phyloP scores from a whole-genome alignment of 2,113 vertebrate species.

The Xenopus laevis region DNA sequence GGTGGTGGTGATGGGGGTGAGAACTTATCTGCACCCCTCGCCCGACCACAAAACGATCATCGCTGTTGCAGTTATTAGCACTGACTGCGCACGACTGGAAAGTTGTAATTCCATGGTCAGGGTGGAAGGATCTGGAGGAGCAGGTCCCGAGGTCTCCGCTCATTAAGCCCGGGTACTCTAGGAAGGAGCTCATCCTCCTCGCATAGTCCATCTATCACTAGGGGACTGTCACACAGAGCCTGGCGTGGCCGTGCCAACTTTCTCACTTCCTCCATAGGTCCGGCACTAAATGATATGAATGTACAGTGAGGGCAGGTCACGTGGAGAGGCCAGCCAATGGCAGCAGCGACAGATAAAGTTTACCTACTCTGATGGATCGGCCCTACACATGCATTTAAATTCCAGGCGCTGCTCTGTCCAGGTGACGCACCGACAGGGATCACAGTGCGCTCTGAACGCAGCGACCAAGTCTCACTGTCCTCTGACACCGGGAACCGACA shows the following conservation, averaged over 20 bases:
- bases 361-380: constrained; percentile 83
- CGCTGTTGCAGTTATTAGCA: constrained; percentile 80
- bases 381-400: constrained; percentile 91
- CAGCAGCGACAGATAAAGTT: constrained; percentile 70
- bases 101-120: constrained; percentile 93
- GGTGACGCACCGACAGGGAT: constrained; percentile 72
- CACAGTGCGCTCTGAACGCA: background rate
- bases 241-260: constrained; percentile 86
- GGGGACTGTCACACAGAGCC: constrained; percentile 72
- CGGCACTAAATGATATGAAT: constrained; percentile 83
- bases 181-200: constrained; percentile 86
- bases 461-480: no score
- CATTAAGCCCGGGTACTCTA: constrained; percentile 87
- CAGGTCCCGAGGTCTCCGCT: constrained; percentile 80
- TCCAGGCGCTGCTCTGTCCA: constrained; percentile 79
- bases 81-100: constrained; percentile 90
- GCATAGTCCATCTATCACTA: constrained; percentile 77
- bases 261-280: constrained; percentile 82
- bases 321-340: constrained; percentile 84
- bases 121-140: constrained; percentile 80
- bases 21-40: constrained; percentile 81
- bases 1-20: constrained; percentile 64
- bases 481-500: no score
- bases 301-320: constrained; percentile 74
- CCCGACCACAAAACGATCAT: constrained; percentile 84